Evolutionary conservation across 2,888 invertebrate genomes (phyloP).

Genomic region (Ophion obscuratus): DNA sequence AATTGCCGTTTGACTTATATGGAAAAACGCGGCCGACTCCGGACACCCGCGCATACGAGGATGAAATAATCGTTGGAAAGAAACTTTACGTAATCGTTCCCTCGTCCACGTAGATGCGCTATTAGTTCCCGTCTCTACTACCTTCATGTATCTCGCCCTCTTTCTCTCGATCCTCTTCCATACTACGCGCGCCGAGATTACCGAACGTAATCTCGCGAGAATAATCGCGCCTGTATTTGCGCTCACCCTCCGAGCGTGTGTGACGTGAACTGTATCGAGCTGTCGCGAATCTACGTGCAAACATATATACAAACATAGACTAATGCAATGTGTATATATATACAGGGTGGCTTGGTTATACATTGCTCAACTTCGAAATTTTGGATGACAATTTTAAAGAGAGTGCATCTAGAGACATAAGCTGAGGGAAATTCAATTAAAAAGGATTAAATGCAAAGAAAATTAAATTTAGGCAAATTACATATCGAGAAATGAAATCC

Average conservation of each 20-base stretch:
- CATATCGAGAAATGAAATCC: neutral
- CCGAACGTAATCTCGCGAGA: slow-evolving; percentile 56
- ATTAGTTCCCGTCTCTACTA: slow-evolving; percentile 27
- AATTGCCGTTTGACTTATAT: slow-evolving; percentile 10
- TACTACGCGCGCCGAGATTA: slow-evolving; percentile 36
- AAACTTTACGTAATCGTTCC: slow-evolving; percentile 51
- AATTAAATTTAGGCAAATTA: no score
- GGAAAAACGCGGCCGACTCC: slow-evolving; percentile 2
- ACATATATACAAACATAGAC: neutral
- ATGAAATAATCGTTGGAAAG: slow-evolving; percentile 49
- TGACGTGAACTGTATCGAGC: slow-evolving; percentile 40
- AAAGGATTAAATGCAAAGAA: no score
- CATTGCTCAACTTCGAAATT: no score
- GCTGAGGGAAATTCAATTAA: no score
- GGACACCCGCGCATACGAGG: slow-evolving; percentile 15
- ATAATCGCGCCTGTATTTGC: slow-evolving; percentile 56
- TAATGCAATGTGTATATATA: no score
- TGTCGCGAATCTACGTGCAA: slow-evolving; percentile 7
- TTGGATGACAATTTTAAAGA: no score
- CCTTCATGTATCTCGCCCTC: slow-evolving; percentile 15
- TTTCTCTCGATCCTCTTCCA: slow-evolving; percentile 15
- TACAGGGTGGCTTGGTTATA: neutral
- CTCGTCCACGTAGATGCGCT: slow-evolving; percentile 36
- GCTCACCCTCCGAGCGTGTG: slow-evolving; percentile 24
- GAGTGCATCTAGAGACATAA: no score